phyloP scores from a whole-genome alignment of 2,797 vertebrate species.

The Acomys russatus region DNA sequence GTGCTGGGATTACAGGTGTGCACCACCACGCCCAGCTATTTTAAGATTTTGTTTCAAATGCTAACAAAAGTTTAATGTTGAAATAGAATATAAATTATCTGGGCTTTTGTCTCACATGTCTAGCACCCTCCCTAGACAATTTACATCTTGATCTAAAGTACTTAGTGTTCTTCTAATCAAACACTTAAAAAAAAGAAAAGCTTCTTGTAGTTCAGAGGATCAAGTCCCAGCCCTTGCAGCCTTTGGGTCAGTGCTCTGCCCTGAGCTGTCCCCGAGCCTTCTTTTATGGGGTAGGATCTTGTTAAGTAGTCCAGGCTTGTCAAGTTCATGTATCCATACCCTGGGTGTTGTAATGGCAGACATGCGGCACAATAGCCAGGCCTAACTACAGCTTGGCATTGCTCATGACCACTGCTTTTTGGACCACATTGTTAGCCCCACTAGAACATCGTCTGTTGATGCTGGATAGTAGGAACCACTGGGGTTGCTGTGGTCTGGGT shows the following conservation, averaged over 20 bases:
- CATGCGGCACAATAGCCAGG: background rate
- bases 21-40: background rate
- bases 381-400: background rate
- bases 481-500: background rate
- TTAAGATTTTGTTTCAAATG: slow-evolving; percentile 35
- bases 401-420: background rate
- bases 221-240: background rate
- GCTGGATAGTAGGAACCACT: background rate
- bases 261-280: background rate
- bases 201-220: background rate
- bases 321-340: background rate
- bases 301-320: background rate
- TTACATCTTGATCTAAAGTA: slow-evolving; percentile 13
- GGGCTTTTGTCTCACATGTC: background rate
- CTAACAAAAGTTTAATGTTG: background rate
- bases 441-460: background rate
- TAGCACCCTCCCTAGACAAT: background rate
- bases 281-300: background rate
- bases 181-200: background rate
- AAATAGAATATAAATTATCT: slow-evolving; percentile 43
- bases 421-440: background rate
- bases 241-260: too few relatives aligned
- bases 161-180: background rate
- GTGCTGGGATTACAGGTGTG: too few relatives aligned
- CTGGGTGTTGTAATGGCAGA: background rate